Conservation (phyloP, 2,888 invertebrate genomes). For the Trissolcus japonicus region DNA sequence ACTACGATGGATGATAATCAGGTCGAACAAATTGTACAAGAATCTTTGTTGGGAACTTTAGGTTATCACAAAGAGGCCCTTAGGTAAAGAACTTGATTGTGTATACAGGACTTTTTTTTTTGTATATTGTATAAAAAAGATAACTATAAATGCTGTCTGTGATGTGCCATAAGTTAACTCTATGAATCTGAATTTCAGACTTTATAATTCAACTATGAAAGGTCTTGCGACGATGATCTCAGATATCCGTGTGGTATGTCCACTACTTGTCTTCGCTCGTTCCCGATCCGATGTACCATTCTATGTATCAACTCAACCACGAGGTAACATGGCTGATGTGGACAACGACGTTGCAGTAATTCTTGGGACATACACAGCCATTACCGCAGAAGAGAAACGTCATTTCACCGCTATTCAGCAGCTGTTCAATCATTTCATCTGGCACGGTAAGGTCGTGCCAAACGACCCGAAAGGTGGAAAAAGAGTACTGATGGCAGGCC, state of each 20-base stretch:
- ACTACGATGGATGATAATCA: slow-evolving; percentile 82
- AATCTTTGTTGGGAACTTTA: slow-evolving; percentile 81
- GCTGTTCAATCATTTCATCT: slow-evolving; percentile 88
- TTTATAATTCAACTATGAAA: slow-evolving; percentile 82
- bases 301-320: slow-evolving; percentile 85
- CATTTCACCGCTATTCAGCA: slow-evolving; percentile 88
- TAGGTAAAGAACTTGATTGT: slow-evolving; percentile 61
- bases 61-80: slow-evolving; percentile 81
- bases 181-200: slow-evolving; percentile 60
- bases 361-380: slow-evolving; percentile 85
- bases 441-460: slow-evolving; percentile 84
- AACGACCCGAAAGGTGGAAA: slow-evolving; percentile 78
- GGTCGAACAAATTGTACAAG: slow-evolving; percentile 81
- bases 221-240: slow-evolving; percentile 86
- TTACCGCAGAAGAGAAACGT: slow-evolving; percentile 84
- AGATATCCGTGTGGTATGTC: slow-evolving; percentile 88
- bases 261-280: slow-evolving; percentile 83
- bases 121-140: no score
- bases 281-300: slow-evolving; percentile 82
- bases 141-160: no score
- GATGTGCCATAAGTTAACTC: no score
- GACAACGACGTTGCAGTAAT: slow-evolving; percentile 88
- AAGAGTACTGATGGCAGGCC: slow-evolving; percentile 82
- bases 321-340: slow-evolving; percentile 77
- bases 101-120: no score